Percentiles rank a stretch among this genome's conserved stretches.
Evolutionary conservation across 2,113 vertebrate genomes (phyloP).

Genomic region (Drymodes brunneopygia): DNA sequence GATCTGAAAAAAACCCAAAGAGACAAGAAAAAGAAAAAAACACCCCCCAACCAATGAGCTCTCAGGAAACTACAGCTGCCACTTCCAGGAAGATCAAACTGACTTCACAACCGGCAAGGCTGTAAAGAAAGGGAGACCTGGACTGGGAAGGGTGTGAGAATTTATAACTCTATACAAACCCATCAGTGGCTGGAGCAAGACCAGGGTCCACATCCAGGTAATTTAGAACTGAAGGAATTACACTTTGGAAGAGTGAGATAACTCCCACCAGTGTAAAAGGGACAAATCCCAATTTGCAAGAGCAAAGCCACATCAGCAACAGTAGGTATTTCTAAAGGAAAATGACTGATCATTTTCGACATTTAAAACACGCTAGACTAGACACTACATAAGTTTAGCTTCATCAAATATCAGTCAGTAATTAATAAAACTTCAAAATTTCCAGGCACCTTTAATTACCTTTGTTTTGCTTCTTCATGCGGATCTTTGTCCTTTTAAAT

Average conservation of each 20-base stretch:
- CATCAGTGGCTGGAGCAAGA: not conserved
- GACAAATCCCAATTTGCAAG: not conserved
- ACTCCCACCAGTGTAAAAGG: not conserved
- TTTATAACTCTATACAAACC: not conserved
- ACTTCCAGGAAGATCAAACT: not conserved
- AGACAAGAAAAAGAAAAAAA: not conserved
- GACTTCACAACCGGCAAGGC: not conserved
- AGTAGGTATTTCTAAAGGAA: not conserved
- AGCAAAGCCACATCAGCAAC: not conserved
- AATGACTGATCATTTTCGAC: not conserved
- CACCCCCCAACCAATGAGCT: not conserved
- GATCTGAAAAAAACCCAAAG: not conserved
- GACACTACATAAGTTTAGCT: not conserved
- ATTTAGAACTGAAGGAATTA: not conserved
- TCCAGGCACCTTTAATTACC: conserved; percentile 68
- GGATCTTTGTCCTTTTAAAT: conserved; percentile 85
- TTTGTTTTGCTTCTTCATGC: conserved; percentile 89
- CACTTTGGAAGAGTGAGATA: not conserved
- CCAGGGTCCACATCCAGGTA: not conserved
- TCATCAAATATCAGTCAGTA: not conserved
- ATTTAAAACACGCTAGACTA: not conserved
- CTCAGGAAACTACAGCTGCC: not conserved
- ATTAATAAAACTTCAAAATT: not conserved
- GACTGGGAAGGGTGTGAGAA: not conserved
- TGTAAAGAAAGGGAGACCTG: not conserved